Evolutionary conservation across 1,140 invertebrate genomes (phyloP).

Genomic region (Euborellia annulipes): DNA sequence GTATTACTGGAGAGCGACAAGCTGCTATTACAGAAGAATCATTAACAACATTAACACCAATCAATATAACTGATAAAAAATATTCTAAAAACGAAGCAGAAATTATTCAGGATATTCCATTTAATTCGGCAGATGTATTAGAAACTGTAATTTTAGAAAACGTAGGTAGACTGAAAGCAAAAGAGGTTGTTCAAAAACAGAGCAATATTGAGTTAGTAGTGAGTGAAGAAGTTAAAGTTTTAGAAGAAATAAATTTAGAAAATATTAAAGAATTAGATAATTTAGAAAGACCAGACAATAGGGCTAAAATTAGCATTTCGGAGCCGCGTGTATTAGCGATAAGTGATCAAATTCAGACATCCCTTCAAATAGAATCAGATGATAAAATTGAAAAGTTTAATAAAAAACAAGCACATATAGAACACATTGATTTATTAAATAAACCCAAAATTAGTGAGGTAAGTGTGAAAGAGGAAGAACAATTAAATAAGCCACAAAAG

Average conservation of each 20-base stretch:
- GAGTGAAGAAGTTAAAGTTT: constrained; percentile 5
- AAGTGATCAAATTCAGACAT: constrained; percentile 12
- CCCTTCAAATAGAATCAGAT: constrained; percentile 1
- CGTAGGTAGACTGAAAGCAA: constrained; percentile 1
- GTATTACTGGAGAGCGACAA: too few relatives aligned
- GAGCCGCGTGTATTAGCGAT: constrained; percentile 5
- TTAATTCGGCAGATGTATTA: constrained; percentile 4
- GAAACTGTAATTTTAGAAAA: constrained; percentile 2
- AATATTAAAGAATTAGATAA: not conserved
- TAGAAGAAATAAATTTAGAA: constrained; percentile 1
- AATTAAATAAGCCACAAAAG: too few relatives aligned
- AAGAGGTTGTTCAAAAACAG: not conserved
- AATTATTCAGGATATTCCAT: not conserved
- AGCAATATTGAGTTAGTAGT: not conserved
- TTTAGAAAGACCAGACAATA: too few relatives aligned
- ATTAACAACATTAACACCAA: too few relatives aligned
- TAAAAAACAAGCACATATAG: too few relatives aligned
- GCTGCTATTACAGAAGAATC: too few relatives aligned
- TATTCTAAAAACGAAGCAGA: not conserved
- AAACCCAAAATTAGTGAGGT: not conserved
- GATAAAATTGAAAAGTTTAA: not conserved
- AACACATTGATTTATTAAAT: not conserved
- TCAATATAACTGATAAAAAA: constrained; percentile 1
- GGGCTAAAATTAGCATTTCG: not conserved
- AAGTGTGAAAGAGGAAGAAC: not conserved